Conservation (phyloP, 92 coral and sea anemone genomes). For the Parazoanthus atlanticus region DNA sequence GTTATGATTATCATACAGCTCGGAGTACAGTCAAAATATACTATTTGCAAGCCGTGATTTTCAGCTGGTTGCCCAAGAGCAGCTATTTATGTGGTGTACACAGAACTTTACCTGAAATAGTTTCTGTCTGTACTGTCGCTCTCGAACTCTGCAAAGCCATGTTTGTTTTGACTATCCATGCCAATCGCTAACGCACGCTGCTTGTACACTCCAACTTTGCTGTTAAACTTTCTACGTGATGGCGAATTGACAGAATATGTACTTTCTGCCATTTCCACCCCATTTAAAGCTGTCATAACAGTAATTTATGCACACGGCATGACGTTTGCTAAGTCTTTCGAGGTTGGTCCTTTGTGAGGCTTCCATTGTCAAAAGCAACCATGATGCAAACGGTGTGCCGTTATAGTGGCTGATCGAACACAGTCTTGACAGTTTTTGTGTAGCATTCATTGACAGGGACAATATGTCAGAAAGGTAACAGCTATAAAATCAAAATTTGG, state of each 20-base stretch:
- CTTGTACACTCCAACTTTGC: not conserved
- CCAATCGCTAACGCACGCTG: not conserved
- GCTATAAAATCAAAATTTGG: no score
- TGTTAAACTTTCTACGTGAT: not conserved
- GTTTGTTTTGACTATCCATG: not conserved
- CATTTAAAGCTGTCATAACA: not conserved
- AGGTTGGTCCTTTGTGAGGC: not conserved
- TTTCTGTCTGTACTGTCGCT: not conserved
- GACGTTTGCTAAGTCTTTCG: not conserved
- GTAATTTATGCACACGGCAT: slow-evolving; percentile 4
- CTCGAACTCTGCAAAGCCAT: not conserved
- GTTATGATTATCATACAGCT: not conserved
- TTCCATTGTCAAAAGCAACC: not conserved
- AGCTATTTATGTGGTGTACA: not conserved
- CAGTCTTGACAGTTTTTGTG: no score
- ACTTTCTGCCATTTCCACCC: not conserved
- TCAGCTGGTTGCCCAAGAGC: not conserved
- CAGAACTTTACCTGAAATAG: not conserved
- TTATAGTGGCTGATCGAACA: no score
- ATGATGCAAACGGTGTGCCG: not conserved
- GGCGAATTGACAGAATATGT: not conserved
- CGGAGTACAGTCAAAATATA: not conserved
- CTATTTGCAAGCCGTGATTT: not conserved
- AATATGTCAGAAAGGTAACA: no score
- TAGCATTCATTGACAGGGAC: no score